Evolutionary conservation across 2,888 invertebrate species (phyloP).

Genomic region (Drosophila demipolita): DNA sequence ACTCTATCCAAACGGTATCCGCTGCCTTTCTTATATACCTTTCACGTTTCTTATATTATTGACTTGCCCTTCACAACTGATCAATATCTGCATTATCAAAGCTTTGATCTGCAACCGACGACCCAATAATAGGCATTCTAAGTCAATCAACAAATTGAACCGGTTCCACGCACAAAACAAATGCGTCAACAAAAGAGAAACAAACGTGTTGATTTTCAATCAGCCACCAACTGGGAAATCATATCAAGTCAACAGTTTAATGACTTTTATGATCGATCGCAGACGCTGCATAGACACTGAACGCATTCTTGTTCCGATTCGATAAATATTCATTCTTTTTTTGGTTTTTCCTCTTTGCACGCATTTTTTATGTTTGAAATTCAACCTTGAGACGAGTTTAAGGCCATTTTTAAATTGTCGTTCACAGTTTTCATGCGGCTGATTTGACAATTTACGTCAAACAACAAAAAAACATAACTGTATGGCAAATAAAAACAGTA

Average conservation of each 20-base stretch:
- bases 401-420: conserved; percentile 25
- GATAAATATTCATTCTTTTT: neutral
- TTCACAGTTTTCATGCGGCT: conserved; percentile 11
- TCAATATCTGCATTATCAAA: conserved; percentile 18
- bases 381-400: conserved; percentile 32
- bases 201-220: conserved; percentile 38
- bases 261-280: conserved; percentile 67
- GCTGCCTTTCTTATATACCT: conserved; percentile 5
- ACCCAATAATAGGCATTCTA: conserved; percentile 18
- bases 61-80: conserved; percentile 4
- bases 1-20: neutral
- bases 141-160: conserved; percentile 23
- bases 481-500: neutral
- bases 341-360: conserved; percentile 8
- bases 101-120: conserved; percentile 1
- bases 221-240: conserved; percentile 67
- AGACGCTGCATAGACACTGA: conserved; percentile 60
- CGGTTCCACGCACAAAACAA: conserved; percentile 12
- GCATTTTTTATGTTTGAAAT: conserved; percentile 2
- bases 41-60: conserved; percentile 17
- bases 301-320: conserved; percentile 19
- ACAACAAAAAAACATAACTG: neutral
- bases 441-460: conserved; percentile 29
- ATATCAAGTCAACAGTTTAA: conserved; percentile 64
- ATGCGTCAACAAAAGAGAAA: conserved; percentile 1